Evolutionary conservation across 2,888 invertebrate species (phyloP).

Genomic region (Chydorus sphaericus): DNA sequence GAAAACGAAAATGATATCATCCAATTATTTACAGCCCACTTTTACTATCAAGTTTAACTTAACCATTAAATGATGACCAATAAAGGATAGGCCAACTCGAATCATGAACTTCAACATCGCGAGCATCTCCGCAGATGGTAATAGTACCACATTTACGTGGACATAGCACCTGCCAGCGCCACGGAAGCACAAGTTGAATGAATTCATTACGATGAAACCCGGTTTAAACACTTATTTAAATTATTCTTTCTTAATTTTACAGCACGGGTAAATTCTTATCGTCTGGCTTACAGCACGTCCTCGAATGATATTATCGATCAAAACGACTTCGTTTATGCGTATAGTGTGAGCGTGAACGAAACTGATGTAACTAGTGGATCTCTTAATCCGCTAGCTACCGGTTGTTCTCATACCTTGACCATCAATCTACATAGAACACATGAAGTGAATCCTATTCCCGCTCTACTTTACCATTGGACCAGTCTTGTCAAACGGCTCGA

Average conservation of each 20-base stretch:
- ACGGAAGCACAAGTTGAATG: too few species aligned
- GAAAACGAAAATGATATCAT: too few species aligned
- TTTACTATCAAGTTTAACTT: too few species aligned
- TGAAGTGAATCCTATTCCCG: background rate
- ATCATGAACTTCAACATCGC: background rate
- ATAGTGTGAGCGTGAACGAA: background rate
- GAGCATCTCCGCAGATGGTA: background rate
- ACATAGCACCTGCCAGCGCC: slow-evolving; percentile 2
- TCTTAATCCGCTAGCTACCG: background rate
- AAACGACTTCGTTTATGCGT: background rate
- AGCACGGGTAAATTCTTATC: background rate
- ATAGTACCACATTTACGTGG: background rate
- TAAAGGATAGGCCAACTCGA: background rate
- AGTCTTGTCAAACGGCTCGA: too few species aligned
- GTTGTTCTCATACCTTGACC: background rate
- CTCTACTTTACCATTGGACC: background rate
- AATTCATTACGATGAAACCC: too few species aligned
- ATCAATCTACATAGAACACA: background rate
- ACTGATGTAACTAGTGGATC: background rate
- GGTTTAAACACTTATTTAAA: too few species aligned
- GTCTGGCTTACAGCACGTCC: background rate
- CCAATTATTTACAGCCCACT: too few species aligned
- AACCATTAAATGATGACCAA: too few species aligned
- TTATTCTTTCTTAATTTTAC: background rate
- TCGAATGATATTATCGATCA: background rate